phyloP scores from a whole-genome alignment of 1,140 invertebrate species.

The Hyles euphorbiae region DNA sequence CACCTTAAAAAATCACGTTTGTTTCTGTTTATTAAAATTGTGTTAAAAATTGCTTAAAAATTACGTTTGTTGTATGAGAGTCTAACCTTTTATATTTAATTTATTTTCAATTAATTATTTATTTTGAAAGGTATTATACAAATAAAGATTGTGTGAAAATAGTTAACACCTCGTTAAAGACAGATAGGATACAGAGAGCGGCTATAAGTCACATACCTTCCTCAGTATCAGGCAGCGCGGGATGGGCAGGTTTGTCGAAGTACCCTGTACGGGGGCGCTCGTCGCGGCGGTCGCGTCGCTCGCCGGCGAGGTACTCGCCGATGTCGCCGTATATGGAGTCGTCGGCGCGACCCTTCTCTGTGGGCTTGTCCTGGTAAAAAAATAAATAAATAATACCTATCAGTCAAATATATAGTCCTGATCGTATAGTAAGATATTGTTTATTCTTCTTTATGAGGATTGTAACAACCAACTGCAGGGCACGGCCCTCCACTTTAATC shows the following conservation, averaged over 20 bases:
- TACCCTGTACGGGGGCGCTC: slow-evolving; percentile 65
- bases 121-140: too few relatives aligned
- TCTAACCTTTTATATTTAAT: not conserved
- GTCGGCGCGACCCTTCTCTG: slow-evolving; percentile 72
- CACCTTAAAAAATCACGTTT: too few relatives aligned
- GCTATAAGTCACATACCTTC: slow-evolving; percentile 28
- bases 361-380: slow-evolving; percentile 49
- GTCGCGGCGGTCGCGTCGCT: slow-evolving; percentile 42
- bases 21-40: too few relatives aligned
- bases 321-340: slow-evolving; percentile 96
- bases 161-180: too few relatives aligned
- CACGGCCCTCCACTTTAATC: too few relatives aligned
- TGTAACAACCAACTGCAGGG: too few relatives aligned
- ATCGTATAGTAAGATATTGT: too few relatives aligned
- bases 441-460: too few relatives aligned
- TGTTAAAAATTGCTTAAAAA: not conserved
- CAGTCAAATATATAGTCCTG: not conserved
- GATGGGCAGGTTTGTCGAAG: slow-evolving; percentile 76
- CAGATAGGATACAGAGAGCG: too few relatives aligned
- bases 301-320: slow-evolving; percentile 88
- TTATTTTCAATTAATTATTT: too few relatives aligned
- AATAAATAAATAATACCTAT: not conserved
- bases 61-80: too few relatives aligned
- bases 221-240: slow-evolving; percentile 56
- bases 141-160: too few relatives aligned